Percentiles rank a stretch among this genome's conserved stretches.
phyloP scores from a whole-genome alignment of 2,113 vertebrate genomes.

The Lota lota region DNA sequence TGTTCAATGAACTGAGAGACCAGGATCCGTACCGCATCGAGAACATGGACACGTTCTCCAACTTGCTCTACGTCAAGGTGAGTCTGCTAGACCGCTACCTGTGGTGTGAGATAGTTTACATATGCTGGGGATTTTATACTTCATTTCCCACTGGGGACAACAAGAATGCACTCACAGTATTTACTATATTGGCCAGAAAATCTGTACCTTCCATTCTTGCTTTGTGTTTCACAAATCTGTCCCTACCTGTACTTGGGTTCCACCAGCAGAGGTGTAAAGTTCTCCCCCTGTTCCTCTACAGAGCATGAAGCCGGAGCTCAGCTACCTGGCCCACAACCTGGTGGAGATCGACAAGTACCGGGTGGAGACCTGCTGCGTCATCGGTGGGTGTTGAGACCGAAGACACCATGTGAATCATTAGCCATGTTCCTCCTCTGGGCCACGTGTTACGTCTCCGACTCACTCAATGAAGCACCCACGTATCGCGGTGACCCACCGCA shows the following conservation, averaged over 20 bases:
- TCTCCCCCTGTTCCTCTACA: constrained; percentile 53
- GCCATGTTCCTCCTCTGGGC: too few species aligned
- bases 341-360: constrained; percentile 99
- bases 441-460: too few species aligned
- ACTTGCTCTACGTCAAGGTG: constrained; percentile 95
- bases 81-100: constrained; percentile 42
- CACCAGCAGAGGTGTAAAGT: too few species aligned
- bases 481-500: too few species aligned
- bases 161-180: not conserved
- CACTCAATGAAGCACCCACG: too few species aligned
- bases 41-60: constrained; percentile 99
- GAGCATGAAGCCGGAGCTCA: constrained; percentile 98
- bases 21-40: constrained; percentile 97
- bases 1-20: constrained; percentile 93
- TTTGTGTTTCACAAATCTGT: too few species aligned
- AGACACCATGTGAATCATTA: too few species aligned
- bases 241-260: too few species aligned
- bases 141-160: not conserved
- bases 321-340: constrained; percentile 95
- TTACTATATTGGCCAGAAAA: not conserved
- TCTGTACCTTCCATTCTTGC: not conserved
- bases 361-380: constrained; percentile 98
- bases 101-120: too few species aligned
- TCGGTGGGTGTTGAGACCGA: constrained; percentile 75
- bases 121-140: not conserved